These are phyloP conservation scores for Dasysyrphus tricinctus DNA, from an alignment of 2,888 invertebrate species.

Conservation along the genomic window DNA sequence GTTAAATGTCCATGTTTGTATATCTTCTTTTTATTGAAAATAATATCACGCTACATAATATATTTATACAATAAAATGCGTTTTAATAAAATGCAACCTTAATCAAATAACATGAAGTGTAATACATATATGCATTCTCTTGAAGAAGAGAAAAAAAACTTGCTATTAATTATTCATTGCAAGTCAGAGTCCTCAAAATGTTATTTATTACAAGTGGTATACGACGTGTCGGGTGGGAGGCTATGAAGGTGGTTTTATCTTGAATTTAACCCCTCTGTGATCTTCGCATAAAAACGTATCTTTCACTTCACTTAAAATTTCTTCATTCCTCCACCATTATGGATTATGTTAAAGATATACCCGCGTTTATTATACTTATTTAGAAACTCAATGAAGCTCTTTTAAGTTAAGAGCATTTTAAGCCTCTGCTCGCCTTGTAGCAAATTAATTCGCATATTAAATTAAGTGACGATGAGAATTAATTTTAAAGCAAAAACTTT, in stretches of 20 bases:
- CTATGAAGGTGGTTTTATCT: not conserved
- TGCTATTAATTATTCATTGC: conserved; percentile 71
- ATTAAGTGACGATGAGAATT: conserved; percentile 64
- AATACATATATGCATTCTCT: not conserved
- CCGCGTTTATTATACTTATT: conserved; percentile 5
- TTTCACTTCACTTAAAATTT: conserved; percentile 57
- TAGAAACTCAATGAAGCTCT: not conserved
- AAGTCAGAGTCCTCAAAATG: conserved; percentile 52
- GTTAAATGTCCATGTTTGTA: no score
- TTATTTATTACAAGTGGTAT: conserved; percentile 50
- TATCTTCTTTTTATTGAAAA: no score
- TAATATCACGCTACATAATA: no score
- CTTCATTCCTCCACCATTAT: conserved; percentile 12
- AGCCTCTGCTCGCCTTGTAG: conserved; percentile 52
- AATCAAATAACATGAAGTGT: not conserved
- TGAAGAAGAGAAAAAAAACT: not conserved
- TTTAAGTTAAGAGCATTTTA: conserved; percentile 47
- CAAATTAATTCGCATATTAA: conserved; percentile 71
- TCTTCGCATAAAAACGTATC: conserved; percentile 43
- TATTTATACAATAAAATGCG: no score
- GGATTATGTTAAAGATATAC: conserved; percentile 68
- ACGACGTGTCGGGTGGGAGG: no score
- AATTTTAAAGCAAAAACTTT: conserved; percentile 45
- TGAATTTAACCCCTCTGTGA: conserved; percentile 2
- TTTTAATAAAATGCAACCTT: not conserved